These are phyloP conservation scores for Falco naumanni DNA, from an alignment of 2,797 vertebrate species.

Conservation along the genomic window DNA sequence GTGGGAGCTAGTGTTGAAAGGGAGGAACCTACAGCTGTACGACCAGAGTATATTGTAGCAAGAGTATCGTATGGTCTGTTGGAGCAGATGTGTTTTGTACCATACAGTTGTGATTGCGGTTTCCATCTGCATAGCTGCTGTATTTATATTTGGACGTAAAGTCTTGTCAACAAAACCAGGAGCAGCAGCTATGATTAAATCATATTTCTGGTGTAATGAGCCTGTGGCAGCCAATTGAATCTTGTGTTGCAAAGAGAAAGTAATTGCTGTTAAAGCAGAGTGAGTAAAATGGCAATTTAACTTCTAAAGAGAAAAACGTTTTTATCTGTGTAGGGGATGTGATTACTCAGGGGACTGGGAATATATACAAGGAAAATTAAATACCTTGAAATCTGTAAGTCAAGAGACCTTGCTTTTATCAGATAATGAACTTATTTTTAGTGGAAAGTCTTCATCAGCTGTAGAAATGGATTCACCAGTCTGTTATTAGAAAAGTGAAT, in stretches of 20 bases:
- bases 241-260: neutral
- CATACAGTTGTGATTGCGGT: neutral
- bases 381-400: constrained; percentile 34
- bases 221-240: neutral
- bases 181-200: neutral
- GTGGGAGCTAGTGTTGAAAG: neutral
- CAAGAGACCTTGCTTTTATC: constrained; percentile 29
- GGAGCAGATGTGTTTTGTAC: neutral
- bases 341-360: neutral
- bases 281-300: constrained; percentile 7
- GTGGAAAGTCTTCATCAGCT: neutral
- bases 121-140: neutral
- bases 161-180: neutral
- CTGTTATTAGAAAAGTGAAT: neutral
- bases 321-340: neutral
- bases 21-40: neutral
- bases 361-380: constrained; percentile 53
- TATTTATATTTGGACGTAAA: neutral
- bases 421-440: constrained; percentile 47
- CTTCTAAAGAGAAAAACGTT: constrained; percentile 14
- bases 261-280: neutral
- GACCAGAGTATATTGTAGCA: neutral
- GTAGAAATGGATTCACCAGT: neutral
- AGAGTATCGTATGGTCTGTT: neutral
- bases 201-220: neutral